Percentiles rank a stretch among this genome's conserved stretches.
Evolutionary conservation across 2,797 vertebrate species (phyloP).

Genomic region (Pipistrellus kuhlii): DNA sequence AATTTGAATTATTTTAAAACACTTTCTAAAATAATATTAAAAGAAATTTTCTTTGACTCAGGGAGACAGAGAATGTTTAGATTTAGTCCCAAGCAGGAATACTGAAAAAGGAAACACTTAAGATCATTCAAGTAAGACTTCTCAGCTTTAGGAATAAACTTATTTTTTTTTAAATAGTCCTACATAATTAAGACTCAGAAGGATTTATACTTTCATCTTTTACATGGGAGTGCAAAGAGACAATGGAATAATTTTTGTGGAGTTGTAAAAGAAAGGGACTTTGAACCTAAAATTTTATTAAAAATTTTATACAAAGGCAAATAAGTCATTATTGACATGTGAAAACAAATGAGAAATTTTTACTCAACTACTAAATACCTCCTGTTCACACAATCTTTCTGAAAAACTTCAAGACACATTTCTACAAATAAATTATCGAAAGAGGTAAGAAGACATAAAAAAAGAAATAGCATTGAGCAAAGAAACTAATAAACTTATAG

Average conservation of each 20-base stretch:
- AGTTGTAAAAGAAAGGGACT: slow-evolving; percentile 42
- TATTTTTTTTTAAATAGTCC: background rate
- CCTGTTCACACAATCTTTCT: background rate
- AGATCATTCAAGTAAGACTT: background rate
- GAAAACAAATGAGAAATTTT: slow-evolving; percentile 26
- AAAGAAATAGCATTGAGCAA: slow-evolving; percentile 27
- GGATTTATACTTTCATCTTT: background rate
- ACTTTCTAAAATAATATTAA: background rate
- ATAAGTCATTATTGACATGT: background rate
- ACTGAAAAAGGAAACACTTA: slow-evolving; percentile 1
- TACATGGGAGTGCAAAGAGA: background rate
- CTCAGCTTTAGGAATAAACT: background rate
- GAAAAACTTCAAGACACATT: background rate
- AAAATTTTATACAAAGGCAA: slow-evolving; percentile 52
- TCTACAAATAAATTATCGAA: slow-evolving; percentile 33
- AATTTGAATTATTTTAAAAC: background rate
- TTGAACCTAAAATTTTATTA: background rate
- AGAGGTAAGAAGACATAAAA: background rate
- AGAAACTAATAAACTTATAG: background rate
- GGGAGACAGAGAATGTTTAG: background rate
- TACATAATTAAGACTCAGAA: slow-evolving; percentile 30
- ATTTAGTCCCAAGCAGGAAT: slow-evolving; percentile 2
- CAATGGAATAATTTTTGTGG: background rate
- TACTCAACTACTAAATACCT: slow-evolving; percentile 15
- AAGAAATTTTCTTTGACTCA: slow-evolving; percentile 14